Evolutionary conservation across 2,113 vertebrate genomes (phyloP).

Genomic region (Caracal caracal): DNA sequence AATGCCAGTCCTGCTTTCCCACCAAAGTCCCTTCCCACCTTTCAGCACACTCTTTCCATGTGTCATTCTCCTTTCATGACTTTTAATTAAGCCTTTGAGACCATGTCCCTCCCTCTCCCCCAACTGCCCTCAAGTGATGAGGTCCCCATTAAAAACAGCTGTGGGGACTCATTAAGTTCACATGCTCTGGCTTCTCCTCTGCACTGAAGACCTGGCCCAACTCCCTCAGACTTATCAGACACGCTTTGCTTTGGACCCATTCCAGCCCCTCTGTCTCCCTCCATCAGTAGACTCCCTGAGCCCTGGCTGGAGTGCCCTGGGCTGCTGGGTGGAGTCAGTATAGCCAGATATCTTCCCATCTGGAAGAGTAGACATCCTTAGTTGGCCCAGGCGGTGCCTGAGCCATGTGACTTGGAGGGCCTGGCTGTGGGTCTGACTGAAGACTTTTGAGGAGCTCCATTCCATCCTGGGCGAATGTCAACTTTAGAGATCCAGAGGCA

Average conservation of each 20-base stretch:
- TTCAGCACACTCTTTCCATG: constrained; percentile 7
- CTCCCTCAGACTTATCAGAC: constrained; percentile 9
- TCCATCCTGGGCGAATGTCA: not conserved
- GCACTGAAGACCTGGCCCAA: not conserved
- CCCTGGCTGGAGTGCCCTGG: not conserved
- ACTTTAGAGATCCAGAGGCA: not conserved
- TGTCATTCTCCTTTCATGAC: constrained; percentile 62
- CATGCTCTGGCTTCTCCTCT: constrained; percentile 13
- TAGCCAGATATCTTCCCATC: not conserved
- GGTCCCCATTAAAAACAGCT: constrained; percentile 58
- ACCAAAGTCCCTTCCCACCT: not conserved
- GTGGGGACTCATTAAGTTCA: constrained; percentile 30
- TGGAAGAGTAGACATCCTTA: not conserved
- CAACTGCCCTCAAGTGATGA: constrained; percentile 3
- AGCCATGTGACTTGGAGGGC: not conserved
- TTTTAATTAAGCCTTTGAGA: constrained; percentile 66
- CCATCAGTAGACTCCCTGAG: not conserved
- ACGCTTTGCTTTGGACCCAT: not conserved
- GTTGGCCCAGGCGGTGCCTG: not conserved
- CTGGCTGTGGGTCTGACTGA: not conserved
- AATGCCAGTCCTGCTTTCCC: not conserved
- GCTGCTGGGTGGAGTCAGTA: not conserved
- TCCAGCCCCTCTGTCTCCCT: not conserved
- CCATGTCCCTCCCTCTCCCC: constrained; percentile 1
- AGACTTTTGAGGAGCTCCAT: not conserved